A percentile compares a stretch with the other conserved stretches of the same genome.
Evolutionary conservation across 2,113 vertebrate species (phyloP).

Genomic region (Peucedramus taeniatus): DNA sequence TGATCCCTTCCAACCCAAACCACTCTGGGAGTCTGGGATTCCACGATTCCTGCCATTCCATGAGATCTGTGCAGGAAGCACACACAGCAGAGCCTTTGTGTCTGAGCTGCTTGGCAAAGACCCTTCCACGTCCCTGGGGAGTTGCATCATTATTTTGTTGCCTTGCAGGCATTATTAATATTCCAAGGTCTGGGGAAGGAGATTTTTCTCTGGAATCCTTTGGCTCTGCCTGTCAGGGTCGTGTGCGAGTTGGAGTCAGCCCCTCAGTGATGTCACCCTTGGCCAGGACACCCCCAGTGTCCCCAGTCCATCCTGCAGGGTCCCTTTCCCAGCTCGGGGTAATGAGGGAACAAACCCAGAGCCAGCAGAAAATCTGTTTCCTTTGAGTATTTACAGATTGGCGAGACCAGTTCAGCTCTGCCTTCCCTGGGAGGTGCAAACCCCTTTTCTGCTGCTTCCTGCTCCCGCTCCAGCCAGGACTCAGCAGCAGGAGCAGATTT

Average conservation of each 20-base stretch:
- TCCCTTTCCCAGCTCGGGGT: background rate
- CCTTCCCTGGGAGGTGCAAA: background rate
- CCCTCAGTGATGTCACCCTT: constrained; percentile 36
- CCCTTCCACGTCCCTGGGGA: background rate
- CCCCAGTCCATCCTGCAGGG: background rate
- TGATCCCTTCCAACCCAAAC: background rate
- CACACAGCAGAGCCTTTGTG: background rate
- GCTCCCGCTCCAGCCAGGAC: background rate
- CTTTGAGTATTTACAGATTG: background rate
- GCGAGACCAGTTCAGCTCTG: background rate
- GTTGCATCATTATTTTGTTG: constrained; percentile 22
- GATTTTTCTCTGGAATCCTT: background rate
- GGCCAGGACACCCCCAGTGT: background rate
- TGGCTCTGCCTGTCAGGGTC: background rate
- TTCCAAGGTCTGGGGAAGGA: background rate
- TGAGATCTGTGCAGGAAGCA: background rate
- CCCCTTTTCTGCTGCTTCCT: background rate
- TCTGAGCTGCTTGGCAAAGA: background rate
- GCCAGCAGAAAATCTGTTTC: constrained; percentile 35
- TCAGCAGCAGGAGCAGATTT: background rate
- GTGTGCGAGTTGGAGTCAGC: background rate
- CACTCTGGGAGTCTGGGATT: background rate
- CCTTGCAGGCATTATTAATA: background rate
- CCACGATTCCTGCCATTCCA: background rate
- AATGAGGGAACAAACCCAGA: background rate